Evolutionary conservation across 2,113 vertebrate species (phyloP).

Genomic region (Pleuronectes platessa): DNA sequence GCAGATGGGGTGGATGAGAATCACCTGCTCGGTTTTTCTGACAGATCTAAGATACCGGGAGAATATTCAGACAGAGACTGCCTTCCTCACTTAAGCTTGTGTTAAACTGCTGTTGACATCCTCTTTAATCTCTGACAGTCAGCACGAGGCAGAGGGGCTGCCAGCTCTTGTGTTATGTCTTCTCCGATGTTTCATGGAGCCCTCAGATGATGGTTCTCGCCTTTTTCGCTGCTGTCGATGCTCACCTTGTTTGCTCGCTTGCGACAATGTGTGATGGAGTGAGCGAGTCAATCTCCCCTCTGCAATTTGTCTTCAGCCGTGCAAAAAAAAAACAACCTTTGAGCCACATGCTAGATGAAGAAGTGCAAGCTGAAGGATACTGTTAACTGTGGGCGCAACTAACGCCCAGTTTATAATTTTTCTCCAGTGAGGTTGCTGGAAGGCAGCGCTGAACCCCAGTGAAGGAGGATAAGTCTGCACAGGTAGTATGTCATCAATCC

Average conservation of each 20-base stretch:
- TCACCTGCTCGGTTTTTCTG: conserved; percentile 76
- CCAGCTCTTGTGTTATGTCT: conserved; percentile 63
- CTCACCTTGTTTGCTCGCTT: conserved; percentile 61
- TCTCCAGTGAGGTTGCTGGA: background rate
- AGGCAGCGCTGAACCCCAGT: conserved; percentile 35
- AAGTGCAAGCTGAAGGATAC: conserved; percentile 27
- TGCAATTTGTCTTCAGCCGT: conserved; percentile 48
- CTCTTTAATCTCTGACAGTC: conserved; percentile 83
- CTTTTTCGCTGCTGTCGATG: conserved; percentile 39
- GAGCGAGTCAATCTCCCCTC: conserved; percentile 59
- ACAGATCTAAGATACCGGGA: conserved; percentile 76
- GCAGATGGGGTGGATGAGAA: conserved; percentile 58
- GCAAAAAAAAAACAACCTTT: conserved; percentile 35
- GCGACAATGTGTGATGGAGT: conserved; percentile 60
- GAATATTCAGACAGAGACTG: conserved; percentile 69
- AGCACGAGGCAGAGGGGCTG: conserved; percentile 57
- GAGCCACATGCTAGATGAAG: conserved; percentile 42
- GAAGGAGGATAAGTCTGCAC: conserved; percentile 25
- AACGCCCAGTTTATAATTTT: conserved; percentile 11
- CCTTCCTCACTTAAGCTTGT: conserved; percentile 73
- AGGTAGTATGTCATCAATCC: conserved; percentile 33
- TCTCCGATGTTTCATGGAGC: conserved; percentile 69
- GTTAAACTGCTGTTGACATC: conserved; percentile 84
- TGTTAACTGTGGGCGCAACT: conserved; percentile 38
- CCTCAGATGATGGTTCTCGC: conserved; percentile 44